A percentile compares a stretch with the other conserved stretches of the same genome.
These are phyloP conservation scores for Ophion ellenae DNA, from an alignment of 2,888 invertebrate species.

Conservation along the genomic window DNA sequence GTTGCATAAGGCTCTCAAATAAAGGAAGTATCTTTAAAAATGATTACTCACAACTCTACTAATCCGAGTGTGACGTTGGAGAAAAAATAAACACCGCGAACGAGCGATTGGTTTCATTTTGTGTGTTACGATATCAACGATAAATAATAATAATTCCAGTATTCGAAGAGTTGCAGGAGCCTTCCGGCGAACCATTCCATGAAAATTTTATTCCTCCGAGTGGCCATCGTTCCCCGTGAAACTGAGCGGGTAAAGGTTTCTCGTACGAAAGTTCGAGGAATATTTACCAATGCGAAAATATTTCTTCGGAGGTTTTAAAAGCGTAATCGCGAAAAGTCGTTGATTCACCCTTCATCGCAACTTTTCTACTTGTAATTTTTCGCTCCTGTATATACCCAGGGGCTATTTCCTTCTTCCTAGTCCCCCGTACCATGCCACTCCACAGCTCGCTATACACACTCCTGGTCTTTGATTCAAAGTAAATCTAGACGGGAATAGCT, in stretches of 20 bases:
- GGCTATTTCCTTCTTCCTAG: constrained; percentile 52
- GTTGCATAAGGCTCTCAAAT: too few species aligned
- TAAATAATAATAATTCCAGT: background rate
- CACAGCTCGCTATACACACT: constrained; percentile 61
- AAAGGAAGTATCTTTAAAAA: too few species aligned
- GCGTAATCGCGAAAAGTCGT: constrained; percentile 17
- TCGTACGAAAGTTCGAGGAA: background rate
- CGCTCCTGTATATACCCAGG: constrained; percentile 34
- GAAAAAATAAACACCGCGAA: background rate
- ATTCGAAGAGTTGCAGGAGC: background rate
- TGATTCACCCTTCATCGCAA: constrained; percentile 18
- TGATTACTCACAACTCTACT: too few species aligned
- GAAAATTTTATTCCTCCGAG: background rate
- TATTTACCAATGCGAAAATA: constrained; percentile 35
- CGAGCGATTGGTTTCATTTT: background rate
- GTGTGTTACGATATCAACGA: background rate
- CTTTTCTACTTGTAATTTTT: constrained; percentile 43
- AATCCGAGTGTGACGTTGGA: background rate
- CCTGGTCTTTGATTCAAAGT: constrained; percentile 69
- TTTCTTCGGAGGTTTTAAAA: constrained; percentile 32
- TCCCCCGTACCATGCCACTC: constrained; percentile 38
- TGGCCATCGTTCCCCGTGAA: background rate
- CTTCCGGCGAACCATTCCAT: background rate
- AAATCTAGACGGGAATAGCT: constrained; percentile 68
- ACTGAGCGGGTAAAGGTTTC: background rate